Percentiles rank a stretch among this genome's conserved stretches.
Conservation (phyloP, 1,140 invertebrate species). For the Mycetomoellerius zeteki region DNA sequence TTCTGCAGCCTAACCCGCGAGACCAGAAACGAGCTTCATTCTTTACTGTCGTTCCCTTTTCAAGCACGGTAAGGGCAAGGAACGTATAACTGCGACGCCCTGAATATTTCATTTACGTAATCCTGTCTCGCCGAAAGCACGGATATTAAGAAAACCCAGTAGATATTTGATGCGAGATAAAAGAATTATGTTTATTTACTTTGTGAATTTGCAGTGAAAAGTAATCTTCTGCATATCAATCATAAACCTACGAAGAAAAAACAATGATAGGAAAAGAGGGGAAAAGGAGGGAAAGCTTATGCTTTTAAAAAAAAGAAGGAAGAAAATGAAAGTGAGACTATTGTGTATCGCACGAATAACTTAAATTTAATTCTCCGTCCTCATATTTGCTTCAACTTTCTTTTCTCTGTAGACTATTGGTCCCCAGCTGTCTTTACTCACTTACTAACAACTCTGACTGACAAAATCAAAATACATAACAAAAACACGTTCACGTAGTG, state of each 20-base stretch:
- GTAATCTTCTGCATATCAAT: conserved; percentile 1
- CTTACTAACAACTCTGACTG: neutral
- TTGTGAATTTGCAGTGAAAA: conserved; percentile 7
- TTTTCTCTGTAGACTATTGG: neutral
- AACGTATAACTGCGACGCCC: conserved; percentile 53
- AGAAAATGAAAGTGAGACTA: neutral
- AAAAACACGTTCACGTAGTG: neutral
- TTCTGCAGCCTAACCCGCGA: conserved; percentile 53
- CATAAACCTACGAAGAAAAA: neutral
- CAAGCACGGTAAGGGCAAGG: conserved; percentile 61
- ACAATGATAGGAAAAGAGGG: neutral
- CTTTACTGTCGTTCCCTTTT: conserved; percentile 72
- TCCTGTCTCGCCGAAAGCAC: conserved; percentile 64
- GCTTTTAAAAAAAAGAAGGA: neutral
- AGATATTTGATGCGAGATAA: conserved; percentile 42
- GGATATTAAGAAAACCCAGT: conserved; percentile 64
- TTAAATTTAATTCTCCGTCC: conserved; percentile 6
- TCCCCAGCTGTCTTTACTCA: neutral
- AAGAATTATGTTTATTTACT: conserved; percentile 67
- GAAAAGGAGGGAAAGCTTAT: neutral
- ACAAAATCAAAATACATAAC: neutral
- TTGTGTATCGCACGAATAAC: neutral
- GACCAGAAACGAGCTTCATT: conserved; percentile 76
- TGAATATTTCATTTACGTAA: conserved; percentile 76
- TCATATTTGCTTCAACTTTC: neutral